These are phyloP conservation scores for Anniella stebbinsi DNA, from an alignment of 2,797 vertebrate genomes.

Conservation along the genomic window DNA sequence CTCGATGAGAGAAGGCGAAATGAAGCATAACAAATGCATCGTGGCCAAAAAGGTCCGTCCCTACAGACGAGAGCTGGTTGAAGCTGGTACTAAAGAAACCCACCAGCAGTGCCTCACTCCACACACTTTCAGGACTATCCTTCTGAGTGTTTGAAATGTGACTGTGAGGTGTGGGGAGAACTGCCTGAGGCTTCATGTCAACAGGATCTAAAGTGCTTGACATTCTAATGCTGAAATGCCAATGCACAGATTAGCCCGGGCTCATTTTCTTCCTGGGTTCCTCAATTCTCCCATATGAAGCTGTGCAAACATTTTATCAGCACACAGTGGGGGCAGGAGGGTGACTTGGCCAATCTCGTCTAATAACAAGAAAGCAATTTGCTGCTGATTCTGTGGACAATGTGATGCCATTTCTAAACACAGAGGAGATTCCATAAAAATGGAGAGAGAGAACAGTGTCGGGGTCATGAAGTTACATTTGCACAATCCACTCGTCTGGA, in stretches of 20 bases:
- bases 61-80: constrained; percentile 27
- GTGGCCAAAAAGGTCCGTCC: constrained; percentile 50
- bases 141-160: constrained; percentile 54
- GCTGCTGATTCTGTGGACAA: constrained; percentile 21
- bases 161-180: constrained; percentile 30
- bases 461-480: background rate
- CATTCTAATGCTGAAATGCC: constrained; percentile 76
- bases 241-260: constrained; percentile 73
- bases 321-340: constrained; percentile 21
- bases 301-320: constrained; percentile 74
- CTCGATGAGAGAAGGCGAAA: constrained; percentile 54
- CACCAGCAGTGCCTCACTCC: constrained; percentile 47
- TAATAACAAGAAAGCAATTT: constrained; percentile 64
- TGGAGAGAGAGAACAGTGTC: background rate
- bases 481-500: background rate
- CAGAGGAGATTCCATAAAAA: background rate
- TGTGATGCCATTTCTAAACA: constrained; percentile 26
- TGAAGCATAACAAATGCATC: constrained; percentile 37
- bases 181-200: constrained; percentile 58
- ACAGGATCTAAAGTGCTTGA: constrained; percentile 72
- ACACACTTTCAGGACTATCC: fast-evolving
- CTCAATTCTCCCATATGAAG: constrained; percentile 55
- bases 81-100: constrained; percentile 50
- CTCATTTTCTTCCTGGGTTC: constrained; percentile 35
- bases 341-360: background rate